Evolutionary conservation across 1,140 invertebrate species (phyloP), one percentile per base, ranked within the genome.

Genomic region (Teleogryllus occipitalis): DNA sequence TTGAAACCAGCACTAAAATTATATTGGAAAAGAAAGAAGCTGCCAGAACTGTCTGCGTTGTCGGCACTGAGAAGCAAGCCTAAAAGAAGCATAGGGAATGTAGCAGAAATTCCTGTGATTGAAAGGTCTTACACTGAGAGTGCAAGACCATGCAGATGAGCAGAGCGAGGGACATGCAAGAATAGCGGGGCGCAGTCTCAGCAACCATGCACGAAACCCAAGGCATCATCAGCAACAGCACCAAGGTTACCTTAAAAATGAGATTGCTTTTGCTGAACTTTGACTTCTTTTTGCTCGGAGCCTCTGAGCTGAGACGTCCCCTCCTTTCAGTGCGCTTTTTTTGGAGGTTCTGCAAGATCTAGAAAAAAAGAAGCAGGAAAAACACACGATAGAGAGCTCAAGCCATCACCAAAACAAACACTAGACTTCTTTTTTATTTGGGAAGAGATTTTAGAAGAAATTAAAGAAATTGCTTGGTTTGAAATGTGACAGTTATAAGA

Each of bases 291-390:
- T 94, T 94, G 91, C 91, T 91, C 92, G 91, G 91, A 83, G 91
- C 90, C 87, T 94, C 92, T 89, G 92, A 93, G 92, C 92, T 92
- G 91, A 94, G 93, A 89, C 94, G 93, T 90, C 94, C 94, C 91
- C 94, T 93, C 90, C 94, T 91, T 92, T 95, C 94, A 90, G 94
- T 95, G 92, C 93, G 93, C 92, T 95, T 96, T 95, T 95, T 96
- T 94, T 95, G 94, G 90, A 95, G 93, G 92, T 95, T 96, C 94
- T 96, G 94, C 93, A 96, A 95, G 93, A 96, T 96, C 95, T 96
- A 95, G 93, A 94, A 94, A 93, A 90, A 91, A 92, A 90, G 92
- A 82, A 82, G 76, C 81, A 84, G 81, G 82, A 84, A 74, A 79
- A 80, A 81, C 74, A 81, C 81, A 81, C 65, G 75, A 72, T 73